Conservation (phyloP, 92 coral and sea anemone species). For the Chrysogorgia sp. region DNA sequence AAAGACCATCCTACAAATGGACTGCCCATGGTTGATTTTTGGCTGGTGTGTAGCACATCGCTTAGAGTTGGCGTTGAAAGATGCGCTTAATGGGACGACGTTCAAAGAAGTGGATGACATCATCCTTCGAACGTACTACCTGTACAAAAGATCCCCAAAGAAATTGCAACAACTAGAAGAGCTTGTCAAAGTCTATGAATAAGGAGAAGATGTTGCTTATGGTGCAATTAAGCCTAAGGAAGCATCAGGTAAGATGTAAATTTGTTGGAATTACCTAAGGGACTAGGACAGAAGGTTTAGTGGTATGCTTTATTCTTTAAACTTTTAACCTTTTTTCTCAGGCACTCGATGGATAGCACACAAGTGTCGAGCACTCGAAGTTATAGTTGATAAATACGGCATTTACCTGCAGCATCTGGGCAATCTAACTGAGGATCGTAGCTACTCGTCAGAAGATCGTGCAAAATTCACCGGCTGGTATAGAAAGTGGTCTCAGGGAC, state of each 20-base stretch:
- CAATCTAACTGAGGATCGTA: constrained; percentile 58
- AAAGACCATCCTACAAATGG: neutral
- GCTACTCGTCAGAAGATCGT: constrained; percentile 62
- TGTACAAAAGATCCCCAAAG: constrained; percentile 9
- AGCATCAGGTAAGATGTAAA: constrained; percentile 17
- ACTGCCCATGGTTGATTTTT: neutral
- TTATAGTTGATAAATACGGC: constrained; percentile 65
- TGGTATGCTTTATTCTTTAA: neutral
- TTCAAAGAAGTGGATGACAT: constrained; percentile 2
- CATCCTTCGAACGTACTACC: constrained; percentile 9
- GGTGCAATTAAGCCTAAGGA: constrained; percentile 1
- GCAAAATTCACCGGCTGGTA: constrained; percentile 69
- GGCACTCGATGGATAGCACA: constrained; percentile 76
- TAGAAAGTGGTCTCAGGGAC: constrained; percentile 51
- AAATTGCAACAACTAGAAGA: constrained; percentile 8
- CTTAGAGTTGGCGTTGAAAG: constrained; percentile 12
- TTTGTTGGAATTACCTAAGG: neutral
- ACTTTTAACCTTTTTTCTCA: constrained; percentile 26
- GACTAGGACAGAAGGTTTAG: neutral
- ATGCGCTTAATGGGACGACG: neutral
- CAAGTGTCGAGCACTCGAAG: constrained; percentile 63
- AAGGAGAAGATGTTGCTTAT: neutral
- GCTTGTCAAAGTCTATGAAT: neutral
- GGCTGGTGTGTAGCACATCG: constrained; percentile 20
- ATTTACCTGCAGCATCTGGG: constrained; percentile 69